These are phyloP conservation scores for Chiloscyllium plagiosum DNA, from an alignment of 2,113 vertebrate genomes.

Conservation along the genomic window DNA sequence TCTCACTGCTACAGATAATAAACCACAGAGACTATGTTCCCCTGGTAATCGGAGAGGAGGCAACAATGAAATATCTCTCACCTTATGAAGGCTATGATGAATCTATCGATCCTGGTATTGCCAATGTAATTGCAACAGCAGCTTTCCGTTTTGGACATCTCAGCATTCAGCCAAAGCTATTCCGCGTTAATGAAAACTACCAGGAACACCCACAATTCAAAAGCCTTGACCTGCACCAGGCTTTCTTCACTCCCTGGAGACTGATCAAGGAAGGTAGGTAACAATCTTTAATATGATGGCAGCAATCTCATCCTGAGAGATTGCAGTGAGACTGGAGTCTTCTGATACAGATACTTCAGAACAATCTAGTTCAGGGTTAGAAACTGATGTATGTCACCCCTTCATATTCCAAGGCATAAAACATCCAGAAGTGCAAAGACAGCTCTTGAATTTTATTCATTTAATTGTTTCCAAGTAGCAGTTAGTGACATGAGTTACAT, in stretches of 20 bases:
- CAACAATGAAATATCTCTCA: constrained; percentile 51
- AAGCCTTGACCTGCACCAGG: constrained; percentile 56
- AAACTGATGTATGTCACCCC: too few relatives aligned
- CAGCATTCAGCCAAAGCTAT: constrained; percentile 63
- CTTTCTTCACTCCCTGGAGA: constrained; percentile 78
- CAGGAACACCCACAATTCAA: constrained; percentile 49
- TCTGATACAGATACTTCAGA: too few relatives aligned
- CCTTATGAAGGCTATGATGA: constrained; percentile 58
- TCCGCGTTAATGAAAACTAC: constrained; percentile 59
- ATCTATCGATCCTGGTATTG: constrained; percentile 65
- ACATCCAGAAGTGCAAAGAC: background rate
- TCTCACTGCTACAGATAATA: constrained; percentile 59
- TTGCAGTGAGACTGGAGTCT: background rate
- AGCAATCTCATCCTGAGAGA: background rate
- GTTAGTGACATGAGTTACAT: background rate
- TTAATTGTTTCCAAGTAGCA: background rate
- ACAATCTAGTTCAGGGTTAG: too few relatives aligned
- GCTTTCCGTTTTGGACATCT: constrained; percentile 79
- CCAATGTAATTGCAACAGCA: constrained; percentile 74
- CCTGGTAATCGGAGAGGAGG: constrained; percentile 53
- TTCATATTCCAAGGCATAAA: too few relatives aligned
- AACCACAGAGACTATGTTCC: constrained; percentile 76
- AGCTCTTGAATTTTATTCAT: background rate
- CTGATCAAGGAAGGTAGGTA: constrained; percentile 64
- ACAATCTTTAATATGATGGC: background rate